Base-by-base conservation (phyloP, 2,888 invertebrate genomes). In the Amphipyra tragopoginis region DNA sequence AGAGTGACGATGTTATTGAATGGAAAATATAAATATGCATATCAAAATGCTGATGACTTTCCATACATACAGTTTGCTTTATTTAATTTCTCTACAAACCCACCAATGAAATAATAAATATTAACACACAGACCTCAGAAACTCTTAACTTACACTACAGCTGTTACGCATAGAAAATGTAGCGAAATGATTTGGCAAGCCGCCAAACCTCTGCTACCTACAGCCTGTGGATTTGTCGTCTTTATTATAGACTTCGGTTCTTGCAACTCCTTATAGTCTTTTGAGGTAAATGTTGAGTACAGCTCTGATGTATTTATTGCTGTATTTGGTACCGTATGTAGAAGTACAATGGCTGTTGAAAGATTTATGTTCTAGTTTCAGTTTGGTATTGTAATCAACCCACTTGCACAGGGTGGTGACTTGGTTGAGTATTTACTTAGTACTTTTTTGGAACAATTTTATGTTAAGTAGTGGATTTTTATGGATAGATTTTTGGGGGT, bases 181-280 rank as follows among this genome's bases (percentile, higher is more conserved):
- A 79, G 74, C 78, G 65, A 78, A 81, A 86, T 86, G 75, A 88
- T 87, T 89, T 90, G 90, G 90, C 88, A 75, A 59, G 66, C 60
- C 10, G 60, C 89, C 89, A 89, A 86, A 76, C 71, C 77, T 75
- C 78, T 82, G 81, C 75, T 81, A 67, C 72, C 72, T 77, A 77
- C 80, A 69, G 65, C 43, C 45, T 69, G 65, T 65, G 80, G 80
- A 82, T 84, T 84, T 85, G 85, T 84, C 80, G 82, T 84, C 79
- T 82, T 83, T 84, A 86, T 84, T 84, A 84, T 80, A 76, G 77
- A 75, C 75, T 77, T 64, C 72, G 75, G 69, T 82, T 79, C 79
- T 79, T 78, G 71, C 62, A 68, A 67, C 66, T 66, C 54, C 64
- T 73, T 67, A 51, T 53, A 51, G 63, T 47, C 58, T 74, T 75